phyloP scores from a whole-genome alignment of 1,140 invertebrate species.

The Goniozus legneri region DNA sequence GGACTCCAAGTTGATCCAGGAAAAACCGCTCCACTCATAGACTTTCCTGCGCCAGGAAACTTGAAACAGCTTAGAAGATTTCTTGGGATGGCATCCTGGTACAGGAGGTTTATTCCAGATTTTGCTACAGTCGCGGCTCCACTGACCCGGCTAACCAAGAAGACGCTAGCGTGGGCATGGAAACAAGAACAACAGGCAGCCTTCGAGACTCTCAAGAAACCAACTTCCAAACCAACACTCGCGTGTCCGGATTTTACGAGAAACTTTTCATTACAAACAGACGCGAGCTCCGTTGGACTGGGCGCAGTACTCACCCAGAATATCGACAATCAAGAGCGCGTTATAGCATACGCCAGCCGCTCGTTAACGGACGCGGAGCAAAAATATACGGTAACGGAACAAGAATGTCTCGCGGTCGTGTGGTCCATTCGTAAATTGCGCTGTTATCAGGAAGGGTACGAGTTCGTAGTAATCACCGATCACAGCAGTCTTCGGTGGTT shows the following conservation, averaged over 20 bases:
- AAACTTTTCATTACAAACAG: not conserved
- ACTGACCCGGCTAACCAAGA: not conserved
- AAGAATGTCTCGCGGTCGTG: not conserved
- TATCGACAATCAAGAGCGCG: not conserved
- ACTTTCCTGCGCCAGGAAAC: not conserved
- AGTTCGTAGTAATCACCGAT: not conserved
- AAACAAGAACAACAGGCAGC: not conserved
- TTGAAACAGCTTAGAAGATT: slow-evolving; percentile 2
- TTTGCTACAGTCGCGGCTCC: not conserved
- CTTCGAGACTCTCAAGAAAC: not conserved
- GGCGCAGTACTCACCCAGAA: not conserved
- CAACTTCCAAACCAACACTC: not conserved
- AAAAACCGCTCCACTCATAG: not conserved
- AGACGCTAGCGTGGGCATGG: not conserved
- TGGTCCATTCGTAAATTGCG: not conserved
- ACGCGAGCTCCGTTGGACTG: not conserved
- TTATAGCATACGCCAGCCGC: not conserved
- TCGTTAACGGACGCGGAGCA: not conserved
- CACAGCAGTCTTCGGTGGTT: not conserved
- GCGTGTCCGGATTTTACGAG: not conserved
- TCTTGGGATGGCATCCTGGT: slow-evolving; percentile 5
- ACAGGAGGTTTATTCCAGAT: slow-evolving; percentile 2
- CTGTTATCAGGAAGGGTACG: not conserved
- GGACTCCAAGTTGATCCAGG: not conserved
- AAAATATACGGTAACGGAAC: not conserved